Percentiles rank a stretch among this genome's conserved stretches.
phyloP scores from a whole-genome alignment of 2,113 vertebrate species.

The Candoia aspera region DNA sequence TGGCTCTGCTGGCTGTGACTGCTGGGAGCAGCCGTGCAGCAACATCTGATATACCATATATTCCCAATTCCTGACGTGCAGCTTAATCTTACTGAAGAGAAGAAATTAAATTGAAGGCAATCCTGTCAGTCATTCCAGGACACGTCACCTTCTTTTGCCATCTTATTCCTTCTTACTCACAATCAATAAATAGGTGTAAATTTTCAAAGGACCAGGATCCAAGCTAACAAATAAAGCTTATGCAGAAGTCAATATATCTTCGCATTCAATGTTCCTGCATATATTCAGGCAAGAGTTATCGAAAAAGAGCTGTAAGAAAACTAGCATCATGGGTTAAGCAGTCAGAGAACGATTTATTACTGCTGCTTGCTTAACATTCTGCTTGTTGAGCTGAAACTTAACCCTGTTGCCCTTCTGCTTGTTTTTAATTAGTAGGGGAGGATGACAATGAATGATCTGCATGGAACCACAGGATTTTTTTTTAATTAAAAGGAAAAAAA shows the following conservation, averaged over 20 bases:
- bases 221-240: neutral
- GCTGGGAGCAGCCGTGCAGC: neutral
- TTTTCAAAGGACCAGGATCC: neutral
- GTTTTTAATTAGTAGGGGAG: conserved; percentile 33
- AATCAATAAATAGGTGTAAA: neutral
- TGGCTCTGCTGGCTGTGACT: neutral
- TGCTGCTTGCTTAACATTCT: conserved; percentile 25
- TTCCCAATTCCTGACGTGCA: neutral
- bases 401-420: conserved; percentile 31
- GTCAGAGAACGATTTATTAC: conserved; percentile 3
- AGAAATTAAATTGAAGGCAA: neutral
- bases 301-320: neutral
- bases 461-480: neutral
- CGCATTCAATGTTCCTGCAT: neutral
- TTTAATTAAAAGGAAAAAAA: conserved; percentile 18
- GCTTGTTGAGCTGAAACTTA: conserved; percentile 16
- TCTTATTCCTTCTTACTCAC: neutral
- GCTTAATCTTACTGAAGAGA: neutral
- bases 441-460: conserved; percentile 20
- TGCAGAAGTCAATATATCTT: neutral
- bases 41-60: neutral
- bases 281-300: neutral
- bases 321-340: neutral
- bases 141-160: neutral
- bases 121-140: neutral